Evolutionary conservation across 1,140 invertebrate species (phyloP).

Genomic region (Polypedilum vanderplanki): DNA sequence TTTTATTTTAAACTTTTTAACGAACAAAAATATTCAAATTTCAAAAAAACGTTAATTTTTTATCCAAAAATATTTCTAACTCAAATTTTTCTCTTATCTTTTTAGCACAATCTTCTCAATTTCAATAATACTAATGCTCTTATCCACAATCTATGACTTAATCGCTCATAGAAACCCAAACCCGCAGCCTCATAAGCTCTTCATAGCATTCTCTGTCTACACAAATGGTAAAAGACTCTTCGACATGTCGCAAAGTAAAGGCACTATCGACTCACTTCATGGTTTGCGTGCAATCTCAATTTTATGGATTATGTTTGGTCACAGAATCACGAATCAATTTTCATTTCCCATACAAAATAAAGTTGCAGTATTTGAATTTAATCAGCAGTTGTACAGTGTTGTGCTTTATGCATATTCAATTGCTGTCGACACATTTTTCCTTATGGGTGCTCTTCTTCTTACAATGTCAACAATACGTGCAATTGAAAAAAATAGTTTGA

Average conservation of each 20-base stretch:
- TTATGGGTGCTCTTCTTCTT: not conserved
- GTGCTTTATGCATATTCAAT: not conserved
- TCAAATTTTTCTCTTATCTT: not conserved
- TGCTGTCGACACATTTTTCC: conserved; percentile 12
- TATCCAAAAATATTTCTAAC: no score
- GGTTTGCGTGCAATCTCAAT: not conserved
- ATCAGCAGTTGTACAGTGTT: not conserved
- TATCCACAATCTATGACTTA: not conserved
- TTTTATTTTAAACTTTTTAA: no score
- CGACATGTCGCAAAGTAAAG: not conserved
- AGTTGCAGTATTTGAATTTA: not conserved
- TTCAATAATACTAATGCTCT: not conserved
- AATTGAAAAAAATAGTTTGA: not conserved
- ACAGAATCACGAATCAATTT: not conserved
- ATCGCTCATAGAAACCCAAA: not conserved
- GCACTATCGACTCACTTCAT: not conserved
- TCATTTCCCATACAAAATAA: not conserved
- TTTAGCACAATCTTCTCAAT: not conserved
- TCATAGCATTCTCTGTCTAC: not conserved
- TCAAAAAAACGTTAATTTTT: no score
- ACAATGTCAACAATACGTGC: not conserved
- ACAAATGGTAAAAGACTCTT: conserved; percentile 16
- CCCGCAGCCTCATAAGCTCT: not conserved
- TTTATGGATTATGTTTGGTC: not conserved
- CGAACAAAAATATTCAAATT: no score